phyloP scores from a whole-genome alignment of 2,113 vertebrate genomes.

The Siniperca chuatsi region DNA sequence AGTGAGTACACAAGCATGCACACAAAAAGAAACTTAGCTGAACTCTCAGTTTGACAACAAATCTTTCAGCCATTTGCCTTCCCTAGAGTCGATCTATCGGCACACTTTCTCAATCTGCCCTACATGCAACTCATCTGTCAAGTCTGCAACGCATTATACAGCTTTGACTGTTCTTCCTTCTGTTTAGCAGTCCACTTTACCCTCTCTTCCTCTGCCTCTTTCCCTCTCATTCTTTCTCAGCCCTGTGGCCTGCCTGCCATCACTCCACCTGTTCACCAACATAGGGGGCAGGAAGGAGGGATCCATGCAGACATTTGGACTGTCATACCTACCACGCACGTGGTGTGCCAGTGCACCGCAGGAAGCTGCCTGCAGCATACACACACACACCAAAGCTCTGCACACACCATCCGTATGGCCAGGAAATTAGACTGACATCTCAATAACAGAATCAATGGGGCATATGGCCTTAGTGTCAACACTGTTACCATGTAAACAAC shows the following conservation, averaged over 20 bases:
- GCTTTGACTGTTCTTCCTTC: constrained; percentile 40
- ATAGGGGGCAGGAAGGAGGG: constrained; percentile 80
- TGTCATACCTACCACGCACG: constrained; percentile 56
- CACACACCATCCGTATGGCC: constrained; percentile 76
- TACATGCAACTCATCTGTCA: constrained; percentile 44
- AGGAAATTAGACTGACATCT: constrained; percentile 83
- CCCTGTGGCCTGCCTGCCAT: constrained; percentile 71
- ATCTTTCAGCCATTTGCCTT: not conserved
- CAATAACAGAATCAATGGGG: constrained; percentile 79
- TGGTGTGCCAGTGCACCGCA: constrained; percentile 69
- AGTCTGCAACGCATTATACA: constrained; percentile 57
- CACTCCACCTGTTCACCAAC: constrained; percentile 83
- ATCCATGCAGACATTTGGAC: constrained; percentile 75
- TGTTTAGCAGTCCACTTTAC: constrained; percentile 32
- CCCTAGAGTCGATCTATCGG: not conserved
- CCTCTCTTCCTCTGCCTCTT: constrained; percentile 14
- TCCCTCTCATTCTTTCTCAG: constrained; percentile 52
- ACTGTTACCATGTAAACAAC: constrained; percentile 71
- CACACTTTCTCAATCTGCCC: constrained; percentile 23
- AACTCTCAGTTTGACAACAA: not conserved
- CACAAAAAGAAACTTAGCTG: not conserved
- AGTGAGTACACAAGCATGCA: not conserved
- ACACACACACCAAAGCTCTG: constrained; percentile 54
- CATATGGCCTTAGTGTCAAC: constrained; percentile 75
- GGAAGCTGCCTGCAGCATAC: constrained; percentile 66